phyloP scores from a whole-genome alignment of 2,797 vertebrate genomes.

The Sebastes cheni region DNA sequence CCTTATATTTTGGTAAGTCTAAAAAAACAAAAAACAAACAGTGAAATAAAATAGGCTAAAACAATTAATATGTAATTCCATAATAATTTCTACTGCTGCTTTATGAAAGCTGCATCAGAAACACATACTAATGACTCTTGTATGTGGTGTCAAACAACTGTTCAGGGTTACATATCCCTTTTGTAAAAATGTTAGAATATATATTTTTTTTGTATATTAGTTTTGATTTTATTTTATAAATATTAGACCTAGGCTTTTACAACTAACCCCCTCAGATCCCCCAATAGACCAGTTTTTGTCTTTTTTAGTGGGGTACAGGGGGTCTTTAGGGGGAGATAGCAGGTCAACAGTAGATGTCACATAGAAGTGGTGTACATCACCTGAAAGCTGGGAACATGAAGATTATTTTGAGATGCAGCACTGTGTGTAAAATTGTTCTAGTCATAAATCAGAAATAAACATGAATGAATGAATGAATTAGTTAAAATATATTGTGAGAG shows the following conservation, averaged over 20 bases:
- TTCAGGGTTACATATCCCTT: background rate
- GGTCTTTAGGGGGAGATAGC: no score
- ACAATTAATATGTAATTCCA: background rate
- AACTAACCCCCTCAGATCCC: background rate
- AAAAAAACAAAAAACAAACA: background rate
- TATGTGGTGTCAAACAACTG: background rate
- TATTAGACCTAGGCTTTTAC: background rate
- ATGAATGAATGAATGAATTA: no score
- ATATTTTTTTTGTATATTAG: background rate
- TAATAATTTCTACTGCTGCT: background rate
- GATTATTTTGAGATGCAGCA: no score
- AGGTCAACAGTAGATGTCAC: no score
- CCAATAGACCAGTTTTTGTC: no score
- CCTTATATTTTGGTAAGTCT: background rate
- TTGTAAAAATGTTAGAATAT: background rate
- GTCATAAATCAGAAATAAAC: no score
- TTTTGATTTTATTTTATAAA: background rate
- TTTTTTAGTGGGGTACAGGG: accelerated
- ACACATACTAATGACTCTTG: background rate
- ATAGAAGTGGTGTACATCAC: no score
- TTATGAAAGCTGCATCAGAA: background rate
- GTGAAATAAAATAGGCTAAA: background rate
- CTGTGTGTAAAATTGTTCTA: no score
- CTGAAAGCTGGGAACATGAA: no score
- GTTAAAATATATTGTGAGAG: no score